Conservation (phyloP, 2,888 invertebrate genomes). For the Phrixothrix hirtus region DNA sequence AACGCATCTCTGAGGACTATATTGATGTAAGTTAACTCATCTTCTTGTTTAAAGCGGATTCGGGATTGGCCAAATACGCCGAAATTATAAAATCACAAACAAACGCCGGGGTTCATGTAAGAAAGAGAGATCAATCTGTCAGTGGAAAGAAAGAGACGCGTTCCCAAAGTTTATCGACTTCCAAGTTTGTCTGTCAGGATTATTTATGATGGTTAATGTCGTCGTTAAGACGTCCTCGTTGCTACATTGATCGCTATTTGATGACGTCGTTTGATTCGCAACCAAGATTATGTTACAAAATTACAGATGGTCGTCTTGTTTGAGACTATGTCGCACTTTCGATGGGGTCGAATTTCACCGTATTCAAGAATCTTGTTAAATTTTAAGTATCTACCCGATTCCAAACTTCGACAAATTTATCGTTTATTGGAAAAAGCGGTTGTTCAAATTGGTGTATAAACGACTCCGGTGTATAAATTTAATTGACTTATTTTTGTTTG, state of each 20-base stretch:
- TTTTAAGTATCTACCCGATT: constrained; percentile 7
- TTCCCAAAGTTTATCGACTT: constrained; percentile 38
- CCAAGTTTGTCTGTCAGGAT: constrained; percentile 41
- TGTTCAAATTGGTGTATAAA: neutral
- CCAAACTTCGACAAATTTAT: constrained; percentile 2
- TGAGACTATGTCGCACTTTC: constrained; percentile 17
- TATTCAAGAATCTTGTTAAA: constrained; percentile 16
- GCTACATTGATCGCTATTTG: constrained; percentile 47
- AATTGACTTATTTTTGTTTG: neutral
- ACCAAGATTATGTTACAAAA: constrained; percentile 39
- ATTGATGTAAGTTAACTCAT: constrained; percentile 11
- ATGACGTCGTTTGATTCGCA: constrained; percentile 47
- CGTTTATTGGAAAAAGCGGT: neutral
- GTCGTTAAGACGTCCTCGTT: constrained; percentile 46
- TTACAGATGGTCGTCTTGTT: constrained; percentile 38
- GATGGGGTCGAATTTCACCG: constrained; percentile 14
- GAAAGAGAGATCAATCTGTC: neutral
- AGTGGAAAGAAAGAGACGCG: constrained; percentile 18
- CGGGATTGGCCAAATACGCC: constrained; percentile 13
- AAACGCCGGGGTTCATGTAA: constrained; percentile 10
- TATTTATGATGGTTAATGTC: constrained; percentile 48
- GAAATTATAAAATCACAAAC: constrained; percentile 21
- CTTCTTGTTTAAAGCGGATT: constrained; percentile 7
- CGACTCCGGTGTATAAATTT: constrained; percentile 3
- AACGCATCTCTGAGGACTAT: neutral